Conservation (phyloP, 1,140 invertebrate species). For the Leptestheria dahalacensis region DNA sequence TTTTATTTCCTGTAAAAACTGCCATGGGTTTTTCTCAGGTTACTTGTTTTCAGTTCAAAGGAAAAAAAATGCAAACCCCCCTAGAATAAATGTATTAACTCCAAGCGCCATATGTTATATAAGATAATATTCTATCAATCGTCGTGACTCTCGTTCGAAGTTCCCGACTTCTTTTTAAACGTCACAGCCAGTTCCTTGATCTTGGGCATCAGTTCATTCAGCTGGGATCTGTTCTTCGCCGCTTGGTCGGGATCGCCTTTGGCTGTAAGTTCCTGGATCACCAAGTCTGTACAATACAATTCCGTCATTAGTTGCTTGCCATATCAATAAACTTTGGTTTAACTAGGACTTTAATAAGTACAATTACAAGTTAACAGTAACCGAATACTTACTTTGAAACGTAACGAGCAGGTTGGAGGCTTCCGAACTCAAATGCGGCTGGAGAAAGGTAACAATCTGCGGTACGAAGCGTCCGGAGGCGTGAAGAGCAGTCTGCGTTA, state of each 20-base stretch:
- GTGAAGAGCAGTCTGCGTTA: constrained; percentile 66
- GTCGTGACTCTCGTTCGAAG: not conserved
- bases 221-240: constrained; percentile 26
- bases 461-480: constrained; percentile 82
- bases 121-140: too few species aligned
- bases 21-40: too few species aligned
- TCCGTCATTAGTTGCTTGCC: constrained; percentile 21
- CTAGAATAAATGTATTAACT: too few species aligned
- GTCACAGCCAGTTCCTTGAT: constrained; percentile 38
- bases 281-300: constrained; percentile 35
- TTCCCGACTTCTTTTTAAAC: constrained; percentile 28
- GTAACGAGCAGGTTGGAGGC: constrained; percentile 42
- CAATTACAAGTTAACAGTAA: constrained; percentile 20
- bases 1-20: too few species aligned
- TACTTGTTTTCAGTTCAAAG: too few species aligned
- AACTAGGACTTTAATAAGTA: not conserved
- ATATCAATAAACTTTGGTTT: constrained; percentile 1
- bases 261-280: constrained; percentile 42
- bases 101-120: too few species aligned
- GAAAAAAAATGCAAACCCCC: too few species aligned
- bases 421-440: constrained; percentile 45
- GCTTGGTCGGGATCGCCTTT: constrained; percentile 29
- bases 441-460: constrained; percentile 54
- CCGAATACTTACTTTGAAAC: constrained; percentile 74
- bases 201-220: constrained; percentile 29